Evolutionary conservation across 1,140 invertebrate genomes (phyloP).

Genomic region (Procambarus virginalis): DNA sequence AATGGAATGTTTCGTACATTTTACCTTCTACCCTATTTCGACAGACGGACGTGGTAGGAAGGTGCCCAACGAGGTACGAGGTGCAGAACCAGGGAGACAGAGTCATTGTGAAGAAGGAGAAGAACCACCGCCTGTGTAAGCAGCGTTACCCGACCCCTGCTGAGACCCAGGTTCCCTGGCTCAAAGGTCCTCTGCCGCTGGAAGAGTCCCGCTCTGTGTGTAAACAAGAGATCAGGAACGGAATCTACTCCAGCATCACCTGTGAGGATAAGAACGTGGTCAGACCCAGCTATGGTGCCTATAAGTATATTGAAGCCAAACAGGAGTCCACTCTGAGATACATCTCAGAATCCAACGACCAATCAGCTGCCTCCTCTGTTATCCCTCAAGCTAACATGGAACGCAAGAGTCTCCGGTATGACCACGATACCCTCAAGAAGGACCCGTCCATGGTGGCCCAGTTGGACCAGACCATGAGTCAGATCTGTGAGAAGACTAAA

Average conservation of each 20-base stretch:
- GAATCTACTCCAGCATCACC: constrained; percentile 43
- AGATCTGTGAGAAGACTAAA: constrained; percentile 39
- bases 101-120: constrained; percentile 44
- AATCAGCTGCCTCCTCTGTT: background rate
- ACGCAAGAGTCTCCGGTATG: constrained; percentile 5
- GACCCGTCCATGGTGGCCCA: constrained; percentile 15
- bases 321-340: constrained; percentile 53
- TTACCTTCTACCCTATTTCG: too few relatives aligned
- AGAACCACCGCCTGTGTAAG: constrained; percentile 54
- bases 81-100: constrained; percentile 28
- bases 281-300: constrained; percentile 38
- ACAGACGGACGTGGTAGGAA: constrained; percentile 63
- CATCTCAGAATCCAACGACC: constrained; percentile 14
- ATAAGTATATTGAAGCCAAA: constrained; percentile 45
- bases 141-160: constrained; percentile 47
- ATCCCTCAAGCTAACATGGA: background rate
- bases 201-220: constrained; percentile 48
- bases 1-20: too few relatives aligned
- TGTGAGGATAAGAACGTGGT: constrained; percentile 55
- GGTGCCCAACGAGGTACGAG: constrained; percentile 56
- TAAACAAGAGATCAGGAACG: constrained; percentile 52
- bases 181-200: constrained; percentile 57
- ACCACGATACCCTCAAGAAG: constrained; percentile 38
- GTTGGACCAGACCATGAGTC: constrained; percentile 25
- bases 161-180: constrained; percentile 26